Conservation (phyloP, 2,797 vertebrate species). For the Odontamblyopus rebecca region DNA sequence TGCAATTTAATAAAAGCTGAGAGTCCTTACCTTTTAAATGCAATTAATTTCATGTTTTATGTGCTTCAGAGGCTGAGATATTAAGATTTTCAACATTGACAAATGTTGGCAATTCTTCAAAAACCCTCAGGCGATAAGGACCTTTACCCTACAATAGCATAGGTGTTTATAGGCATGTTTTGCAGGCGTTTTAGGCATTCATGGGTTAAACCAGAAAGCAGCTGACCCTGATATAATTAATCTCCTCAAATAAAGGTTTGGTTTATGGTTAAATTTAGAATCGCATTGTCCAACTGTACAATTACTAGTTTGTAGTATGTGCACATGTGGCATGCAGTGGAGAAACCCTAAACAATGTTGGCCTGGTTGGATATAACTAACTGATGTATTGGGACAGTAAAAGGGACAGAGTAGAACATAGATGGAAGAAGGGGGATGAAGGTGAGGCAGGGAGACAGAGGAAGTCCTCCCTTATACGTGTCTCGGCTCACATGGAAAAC, state of each 20-base stretch:
- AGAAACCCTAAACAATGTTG: constrained; percentile 56
- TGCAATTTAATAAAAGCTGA: too few species aligned
- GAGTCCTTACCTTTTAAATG: too few species aligned
- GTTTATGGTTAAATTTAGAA: neutral
- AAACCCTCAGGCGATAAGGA: too few species aligned
- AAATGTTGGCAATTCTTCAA: too few species aligned
- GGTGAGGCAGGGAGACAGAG: constrained; percentile 31
- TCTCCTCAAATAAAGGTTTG: neutral
- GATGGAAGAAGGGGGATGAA: constrained; percentile 40
- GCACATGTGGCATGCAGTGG: constrained; percentile 58
- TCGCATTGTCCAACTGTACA: neutral
- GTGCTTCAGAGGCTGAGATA: too few species aligned
- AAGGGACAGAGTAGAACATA: constrained; percentile 41
- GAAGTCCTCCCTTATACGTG: constrained; percentile 29
- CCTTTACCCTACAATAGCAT: too few species aligned
- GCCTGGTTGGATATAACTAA: constrained; percentile 56
- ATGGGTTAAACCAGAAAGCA: too few species aligned
- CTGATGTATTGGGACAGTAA: constrained; percentile 64
- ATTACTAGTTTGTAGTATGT: neutral
- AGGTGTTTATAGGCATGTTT: too few species aligned
- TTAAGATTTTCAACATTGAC: too few species aligned
- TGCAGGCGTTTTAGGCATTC: too few species aligned
- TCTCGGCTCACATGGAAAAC: constrained; percentile 27
- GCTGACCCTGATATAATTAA: neutral
- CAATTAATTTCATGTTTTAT: too few species aligned